Conservation (phyloP, 2,797 vertebrate genomes). For the Perodicticus potto region DNA sequence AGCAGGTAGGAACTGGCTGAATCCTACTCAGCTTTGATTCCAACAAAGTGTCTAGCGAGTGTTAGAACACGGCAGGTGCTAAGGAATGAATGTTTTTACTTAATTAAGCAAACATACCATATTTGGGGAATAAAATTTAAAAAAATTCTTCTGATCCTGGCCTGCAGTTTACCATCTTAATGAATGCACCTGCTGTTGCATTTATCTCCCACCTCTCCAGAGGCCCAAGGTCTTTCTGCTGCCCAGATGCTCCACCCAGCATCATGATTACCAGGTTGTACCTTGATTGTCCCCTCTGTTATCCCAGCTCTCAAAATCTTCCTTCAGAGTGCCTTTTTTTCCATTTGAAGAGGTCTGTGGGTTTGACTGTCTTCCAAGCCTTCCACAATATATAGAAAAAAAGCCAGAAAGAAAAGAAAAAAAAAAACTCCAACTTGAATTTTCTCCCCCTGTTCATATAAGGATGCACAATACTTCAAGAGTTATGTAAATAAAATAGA, state of each 20-base stretch:
- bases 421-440: neutral
- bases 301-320: neutral
- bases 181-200: neutral
- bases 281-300: neutral
- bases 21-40: neutral
- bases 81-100: neutral
- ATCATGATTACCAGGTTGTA: neutral
- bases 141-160: neutral
- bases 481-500: neutral
- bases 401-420: neutral
- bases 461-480: fast-evolving
- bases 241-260: fast-evolving
- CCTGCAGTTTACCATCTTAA: neutral
- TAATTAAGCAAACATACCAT: neutral
- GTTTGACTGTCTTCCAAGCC: neutral
- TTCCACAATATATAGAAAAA: neutral
- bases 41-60: neutral
- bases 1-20: fast-evolving
- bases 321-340: neutral
- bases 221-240: too few relatives aligned
- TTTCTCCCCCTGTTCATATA: neutral
- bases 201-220: neutral
- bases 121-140: neutral
- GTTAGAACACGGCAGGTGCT: neutral
- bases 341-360: neutral